These are phyloP conservation scores for Callosobruchus maculatus DNA, from an alignment of 2,888 invertebrate species.

Conservation along the genomic window DNA sequence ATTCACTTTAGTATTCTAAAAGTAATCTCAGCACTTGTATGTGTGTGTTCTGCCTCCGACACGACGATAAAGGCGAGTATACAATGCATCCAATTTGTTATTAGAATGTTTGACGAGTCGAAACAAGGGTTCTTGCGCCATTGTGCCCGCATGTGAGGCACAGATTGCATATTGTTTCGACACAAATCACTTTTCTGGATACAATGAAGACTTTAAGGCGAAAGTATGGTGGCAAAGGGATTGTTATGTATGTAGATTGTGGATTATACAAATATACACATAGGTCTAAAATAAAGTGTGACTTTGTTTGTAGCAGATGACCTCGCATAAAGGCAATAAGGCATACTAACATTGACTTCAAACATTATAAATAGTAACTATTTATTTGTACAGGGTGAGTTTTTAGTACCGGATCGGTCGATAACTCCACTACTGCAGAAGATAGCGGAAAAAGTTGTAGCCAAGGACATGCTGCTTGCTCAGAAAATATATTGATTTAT, in stretches of 20 bases:
- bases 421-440: too few species aligned
- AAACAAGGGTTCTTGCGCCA: constrained; percentile 36
- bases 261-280: too few species aligned
- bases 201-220: constrained; percentile 6
- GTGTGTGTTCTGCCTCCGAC: constrained; percentile 17
- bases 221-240: background rate
- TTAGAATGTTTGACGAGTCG: constrained; percentile 36
- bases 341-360: too few species aligned
- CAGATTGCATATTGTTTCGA: constrained; percentile 40
- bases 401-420: too few species aligned
- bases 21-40: background rate
- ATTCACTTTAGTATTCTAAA: background rate
- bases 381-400: too few species aligned
- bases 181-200: constrained; percentile 26
- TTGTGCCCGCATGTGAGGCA: constrained; percentile 32
- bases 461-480: too few species aligned
- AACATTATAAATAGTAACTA: too few species aligned
- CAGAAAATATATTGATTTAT: too few species aligned
- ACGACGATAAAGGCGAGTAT: constrained; percentile 24
- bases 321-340: too few species aligned
- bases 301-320: too few species aligned
- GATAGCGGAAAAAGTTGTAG: too few species aligned
- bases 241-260: background rate
- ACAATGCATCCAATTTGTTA: constrained; percentile 43
- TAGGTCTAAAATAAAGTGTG: too few species aligned